A percentile compares a stretch with the other conserved stretches of the same genome.
Evolutionary conservation across 2,888 invertebrate genomes (phyloP).

Genomic region (Plusia festucae): DNA sequence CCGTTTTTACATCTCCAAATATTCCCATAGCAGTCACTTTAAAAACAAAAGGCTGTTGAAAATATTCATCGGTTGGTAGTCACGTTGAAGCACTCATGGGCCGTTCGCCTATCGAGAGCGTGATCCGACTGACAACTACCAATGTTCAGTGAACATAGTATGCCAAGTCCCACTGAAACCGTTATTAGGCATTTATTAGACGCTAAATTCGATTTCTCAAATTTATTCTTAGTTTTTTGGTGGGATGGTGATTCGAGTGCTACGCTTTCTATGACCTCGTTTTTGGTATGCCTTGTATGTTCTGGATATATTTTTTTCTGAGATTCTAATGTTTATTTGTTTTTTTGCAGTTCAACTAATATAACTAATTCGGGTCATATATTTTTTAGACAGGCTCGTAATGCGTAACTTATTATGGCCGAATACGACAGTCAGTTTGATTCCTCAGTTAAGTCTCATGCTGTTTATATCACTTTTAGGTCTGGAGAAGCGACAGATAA

Average conservation of each 20-base stretch:
- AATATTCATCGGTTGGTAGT: slow-evolving; percentile 68
- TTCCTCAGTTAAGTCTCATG: too few species aligned
- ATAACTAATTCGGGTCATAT: too few species aligned
- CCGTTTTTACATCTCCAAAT: slow-evolving; percentile 25
- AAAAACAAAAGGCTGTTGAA: slow-evolving; percentile 68
- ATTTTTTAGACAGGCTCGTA: too few species aligned
- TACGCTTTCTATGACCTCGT: not conserved
- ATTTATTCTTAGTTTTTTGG: not conserved
- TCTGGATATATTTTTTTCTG: not conserved
- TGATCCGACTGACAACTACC: slow-evolving; percentile 64
- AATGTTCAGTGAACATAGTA: slow-evolving; percentile 10
- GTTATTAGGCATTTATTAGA: slow-evolving; percentile 2
- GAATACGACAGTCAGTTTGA: too few species aligned
- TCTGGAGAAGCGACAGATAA: too few species aligned
- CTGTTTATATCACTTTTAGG: too few species aligned
- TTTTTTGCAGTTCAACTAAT: too few species aligned
- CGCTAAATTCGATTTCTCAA: not conserved
- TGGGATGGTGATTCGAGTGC: slow-evolving; percentile 1
- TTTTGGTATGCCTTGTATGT: not conserved
- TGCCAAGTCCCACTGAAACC: slow-evolving; percentile 26
- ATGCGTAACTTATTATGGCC: too few species aligned
- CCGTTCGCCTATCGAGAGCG: slow-evolving; percentile 70
- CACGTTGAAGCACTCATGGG: slow-evolving; percentile 74
- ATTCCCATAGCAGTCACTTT: slow-evolving; percentile 39
- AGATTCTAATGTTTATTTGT: too few species aligned